phyloP scores from a whole-genome alignment of 1,140 invertebrate genomes.

The Babylonia areolata region DNA sequence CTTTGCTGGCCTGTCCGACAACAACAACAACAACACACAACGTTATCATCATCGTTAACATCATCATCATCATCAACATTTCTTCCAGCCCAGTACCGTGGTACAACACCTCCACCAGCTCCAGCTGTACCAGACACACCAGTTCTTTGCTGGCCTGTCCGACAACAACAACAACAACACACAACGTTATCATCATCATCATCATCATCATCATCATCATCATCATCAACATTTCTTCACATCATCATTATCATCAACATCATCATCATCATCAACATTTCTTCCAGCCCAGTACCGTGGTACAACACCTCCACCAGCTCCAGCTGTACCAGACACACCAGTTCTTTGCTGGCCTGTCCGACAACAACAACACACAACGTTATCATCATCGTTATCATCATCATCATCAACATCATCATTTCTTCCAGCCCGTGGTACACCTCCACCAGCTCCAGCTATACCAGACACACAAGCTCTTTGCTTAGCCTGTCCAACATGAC shows the following conservation, averaged over 20 bases:
- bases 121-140: slow-evolving; percentile 94
- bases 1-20: slow-evolving; percentile 85
- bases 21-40: not conserved
- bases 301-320: no score
- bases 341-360: no score
- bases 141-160: slow-evolving; percentile 90
- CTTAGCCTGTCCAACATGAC: slow-evolving; percentile 82
- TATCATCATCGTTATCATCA: not conserved
- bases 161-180: slow-evolving; percentile 45
- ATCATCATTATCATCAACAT: not conserved
- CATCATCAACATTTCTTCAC: not conserved
- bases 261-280: not conserved
- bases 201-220: not conserved
- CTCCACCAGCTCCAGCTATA: slow-evolving; percentile 89
- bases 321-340: no score
- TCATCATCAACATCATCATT: not conserved
- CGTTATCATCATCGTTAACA: not conserved
- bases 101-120: slow-evolving; percentile 86
- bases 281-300: no score
- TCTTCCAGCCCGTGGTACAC: slow-evolving; percentile 93
- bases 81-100: slow-evolving; percentile 96
- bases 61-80: slow-evolving; percentile 74
- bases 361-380: no score
- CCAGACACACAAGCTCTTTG: slow-evolving; percentile 94
- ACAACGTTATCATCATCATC: not conserved